Evolutionary conservation across 2,888 invertebrate species (phyloP).

Genomic region (Physocephala rufipes): DNA sequence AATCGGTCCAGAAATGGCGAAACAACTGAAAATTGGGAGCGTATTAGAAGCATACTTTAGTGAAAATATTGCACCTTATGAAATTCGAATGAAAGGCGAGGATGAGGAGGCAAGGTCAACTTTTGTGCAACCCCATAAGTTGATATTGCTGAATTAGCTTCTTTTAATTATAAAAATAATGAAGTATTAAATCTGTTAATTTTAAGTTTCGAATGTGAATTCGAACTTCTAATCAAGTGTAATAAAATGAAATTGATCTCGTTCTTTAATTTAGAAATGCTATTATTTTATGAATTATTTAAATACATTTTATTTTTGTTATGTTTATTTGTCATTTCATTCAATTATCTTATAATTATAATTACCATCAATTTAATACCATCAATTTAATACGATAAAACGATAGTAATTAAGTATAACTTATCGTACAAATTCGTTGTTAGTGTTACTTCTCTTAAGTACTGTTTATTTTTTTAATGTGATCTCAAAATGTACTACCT

Average conservation of each 20-base stretch:
- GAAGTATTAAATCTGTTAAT: neutral
- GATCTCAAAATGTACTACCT: too few relatives aligned
- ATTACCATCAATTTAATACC: slow-evolving; percentile 15
- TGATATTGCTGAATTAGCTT: slow-evolving; percentile 39
- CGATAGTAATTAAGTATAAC: too few relatives aligned
- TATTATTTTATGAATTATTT: neutral
- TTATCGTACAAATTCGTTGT: too few relatives aligned
- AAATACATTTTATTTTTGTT: neutral
- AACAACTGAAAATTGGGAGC: slow-evolving; percentile 36
- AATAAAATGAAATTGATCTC: neutral
- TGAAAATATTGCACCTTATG: slow-evolving; percentile 33
- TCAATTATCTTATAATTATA: neutral
- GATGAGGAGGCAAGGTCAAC: slow-evolving; percentile 4
- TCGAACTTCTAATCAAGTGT: neutral
- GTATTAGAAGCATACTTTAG: slow-evolving; percentile 47
- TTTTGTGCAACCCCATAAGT: slow-evolving; percentile 45
- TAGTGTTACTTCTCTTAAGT: too few relatives aligned
- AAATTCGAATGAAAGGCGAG: slow-evolving; percentile 13
- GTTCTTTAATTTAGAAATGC: neutral
- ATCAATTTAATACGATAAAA: too few relatives aligned
- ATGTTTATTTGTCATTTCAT: neutral
- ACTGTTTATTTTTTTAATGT: too few relatives aligned
- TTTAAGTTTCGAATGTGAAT: neutral
- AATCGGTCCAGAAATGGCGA: slow-evolving; percentile 37
- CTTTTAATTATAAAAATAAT: neutral